Percentiles rank a stretch among this genome's conserved stretches.
phyloP scores from a whole-genome alignment of 2,797 vertebrate species.

The Pagetopsis macropterus region DNA sequence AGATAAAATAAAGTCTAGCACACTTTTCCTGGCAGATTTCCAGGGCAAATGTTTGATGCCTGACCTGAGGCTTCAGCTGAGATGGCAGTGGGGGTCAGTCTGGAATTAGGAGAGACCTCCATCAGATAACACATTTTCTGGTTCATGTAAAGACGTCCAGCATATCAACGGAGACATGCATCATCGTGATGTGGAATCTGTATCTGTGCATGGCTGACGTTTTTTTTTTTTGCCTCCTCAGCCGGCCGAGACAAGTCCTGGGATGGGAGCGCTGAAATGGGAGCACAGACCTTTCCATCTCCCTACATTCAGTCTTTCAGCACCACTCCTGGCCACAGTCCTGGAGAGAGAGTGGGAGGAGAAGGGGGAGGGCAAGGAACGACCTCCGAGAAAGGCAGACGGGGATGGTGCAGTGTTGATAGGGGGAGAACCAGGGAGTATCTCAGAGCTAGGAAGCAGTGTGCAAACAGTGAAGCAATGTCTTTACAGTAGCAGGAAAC shows the following conservation, averaged over 20 bases:
- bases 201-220: conserved; percentile 49
- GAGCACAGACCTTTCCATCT: conserved; percentile 71
- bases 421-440: conserved; percentile 70
- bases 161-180: conserved; percentile 84
- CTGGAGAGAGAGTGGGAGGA: conserved; percentile 58
- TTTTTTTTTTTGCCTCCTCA: conserved; percentile 38
- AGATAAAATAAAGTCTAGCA: conserved; percentile 66
- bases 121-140: conserved; percentile 93
- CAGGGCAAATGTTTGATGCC: conserved; percentile 62
- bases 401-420: conserved; percentile 68
- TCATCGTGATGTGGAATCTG: conserved; percentile 83
- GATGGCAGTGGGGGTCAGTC: conserved; percentile 68
- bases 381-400: conserved; percentile 51
- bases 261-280: conserved; percentile 72
- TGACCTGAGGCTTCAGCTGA: conserved; percentile 63
- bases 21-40: conserved; percentile 58
- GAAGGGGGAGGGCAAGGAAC: conserved; percentile 40
- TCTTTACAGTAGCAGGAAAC: conserved; percentile 21
- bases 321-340: conserved; percentile 76
- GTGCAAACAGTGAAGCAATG: conserved; percentile 32
- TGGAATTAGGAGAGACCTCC: conserved; percentile 85
- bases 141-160: conserved; percentile 88
- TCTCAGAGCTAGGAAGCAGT: conserved; percentile 36
- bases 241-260: conserved; percentile 43
- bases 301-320: conserved; percentile 82